Evolutionary conservation across 2,113 vertebrate genomes (phyloP).

Genomic region (Coptodon rendalli): DNA sequence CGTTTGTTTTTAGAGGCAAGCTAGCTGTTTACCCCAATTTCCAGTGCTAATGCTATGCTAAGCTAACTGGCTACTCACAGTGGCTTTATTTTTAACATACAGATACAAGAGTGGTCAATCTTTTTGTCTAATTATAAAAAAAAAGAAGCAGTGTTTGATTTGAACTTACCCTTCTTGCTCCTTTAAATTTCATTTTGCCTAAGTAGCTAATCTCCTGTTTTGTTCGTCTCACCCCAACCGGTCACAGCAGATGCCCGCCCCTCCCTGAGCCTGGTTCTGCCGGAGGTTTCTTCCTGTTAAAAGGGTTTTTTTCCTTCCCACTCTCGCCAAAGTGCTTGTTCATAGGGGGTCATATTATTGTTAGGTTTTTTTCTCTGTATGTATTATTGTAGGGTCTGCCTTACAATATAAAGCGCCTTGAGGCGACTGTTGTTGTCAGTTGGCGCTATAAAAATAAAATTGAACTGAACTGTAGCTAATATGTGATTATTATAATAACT

Average conservation of each 20-base stretch:
- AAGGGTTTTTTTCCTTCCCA: background rate
- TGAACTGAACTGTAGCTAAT: background rate
- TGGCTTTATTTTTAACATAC: background rate
- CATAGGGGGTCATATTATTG: background rate
- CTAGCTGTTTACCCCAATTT: background rate
- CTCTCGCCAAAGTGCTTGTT: background rate
- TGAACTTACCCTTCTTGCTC: background rate
- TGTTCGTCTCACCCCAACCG: rapidly evolving
- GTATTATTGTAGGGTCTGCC: background rate
- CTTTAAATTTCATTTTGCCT: background rate
- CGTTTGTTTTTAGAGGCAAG: background rate
- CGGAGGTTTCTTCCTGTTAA: rapidly evolving
- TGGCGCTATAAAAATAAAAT: rapidly evolving
- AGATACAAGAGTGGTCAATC: rapidly evolving
- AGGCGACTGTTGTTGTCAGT: background rate
- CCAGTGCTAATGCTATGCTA: background rate
- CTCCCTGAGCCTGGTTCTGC: background rate
- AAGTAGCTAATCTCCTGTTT: background rate
- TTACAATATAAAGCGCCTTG: background rate
- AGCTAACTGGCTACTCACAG: background rate
- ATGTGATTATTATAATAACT: background rate
- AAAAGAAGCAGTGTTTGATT: background rate
- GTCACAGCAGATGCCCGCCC: background rate
- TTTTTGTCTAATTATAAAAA: background rate
- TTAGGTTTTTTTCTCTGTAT: rapidly evolving